phyloP scores from a whole-genome alignment of 2,888 invertebrate genomes.

The Chouioia cunea region DNA sequence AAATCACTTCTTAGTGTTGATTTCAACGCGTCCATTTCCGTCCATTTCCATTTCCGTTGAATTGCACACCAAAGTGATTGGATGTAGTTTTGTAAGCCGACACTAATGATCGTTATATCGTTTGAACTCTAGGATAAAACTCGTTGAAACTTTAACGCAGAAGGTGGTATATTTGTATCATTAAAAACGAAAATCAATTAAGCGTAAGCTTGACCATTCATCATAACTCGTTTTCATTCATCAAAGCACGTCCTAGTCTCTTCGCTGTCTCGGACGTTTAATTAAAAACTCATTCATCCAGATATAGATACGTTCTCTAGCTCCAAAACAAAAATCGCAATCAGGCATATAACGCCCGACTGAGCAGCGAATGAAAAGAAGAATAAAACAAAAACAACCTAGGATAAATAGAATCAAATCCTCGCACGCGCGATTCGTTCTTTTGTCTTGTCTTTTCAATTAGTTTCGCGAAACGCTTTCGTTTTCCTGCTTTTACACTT shows the following conservation, averaged over 20 bases:
- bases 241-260: not conserved
- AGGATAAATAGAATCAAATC: constrained; percentile 7
- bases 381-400: not conserved
- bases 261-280: constrained; percentile 1
- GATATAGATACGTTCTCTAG: not conserved
- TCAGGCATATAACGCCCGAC: constrained; percentile 2
- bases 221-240: not conserved
- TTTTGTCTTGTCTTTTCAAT: constrained; percentile 19
- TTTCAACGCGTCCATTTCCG: too few relatives aligned
- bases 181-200: not conserved
- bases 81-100: too few relatives aligned
- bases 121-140: too few relatives aligned
- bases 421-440: not conserved
- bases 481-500: too few relatives aligned
- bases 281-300: constrained; percentile 1
- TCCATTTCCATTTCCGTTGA: too few relatives aligned
- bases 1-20: too few relatives aligned
- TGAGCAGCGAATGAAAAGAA: not conserved
- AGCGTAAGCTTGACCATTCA: not conserved
- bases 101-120: too few relatives aligned
- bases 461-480: constrained; percentile 18
- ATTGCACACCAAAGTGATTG: too few relatives aligned
- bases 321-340: not conserved
- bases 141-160: too few relatives aligned
- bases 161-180: not conserved